Evolutionary conservation across 2,888 invertebrate species (phyloP).

Genomic region (Amiota minor): DNA sequence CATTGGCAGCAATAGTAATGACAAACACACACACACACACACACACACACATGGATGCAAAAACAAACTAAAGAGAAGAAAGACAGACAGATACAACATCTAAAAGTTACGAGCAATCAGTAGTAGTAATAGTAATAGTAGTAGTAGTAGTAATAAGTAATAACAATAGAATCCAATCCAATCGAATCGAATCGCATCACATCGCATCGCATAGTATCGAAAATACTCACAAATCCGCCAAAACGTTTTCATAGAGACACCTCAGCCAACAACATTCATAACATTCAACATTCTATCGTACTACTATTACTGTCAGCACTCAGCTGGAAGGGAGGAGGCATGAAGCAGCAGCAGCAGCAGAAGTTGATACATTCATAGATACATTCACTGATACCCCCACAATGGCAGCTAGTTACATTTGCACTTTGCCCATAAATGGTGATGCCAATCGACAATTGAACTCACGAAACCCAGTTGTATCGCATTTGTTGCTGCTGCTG

Average conservation of each 20-base stretch:
- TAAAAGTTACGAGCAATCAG: slow-evolving; percentile 4
- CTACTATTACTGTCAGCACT: too few relatives aligned
- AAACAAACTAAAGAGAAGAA: neutral
- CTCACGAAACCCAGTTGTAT: slow-evolving; percentile 16
- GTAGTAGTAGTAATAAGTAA: slow-evolving; percentile 27
- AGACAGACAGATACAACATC: neutral
- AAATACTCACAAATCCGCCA: neutral
- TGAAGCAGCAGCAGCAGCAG: slow-evolving; percentile 28
- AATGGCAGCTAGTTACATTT: slow-evolving; percentile 39
- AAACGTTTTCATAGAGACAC: too few relatives aligned
- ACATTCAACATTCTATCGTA: too few relatives aligned
- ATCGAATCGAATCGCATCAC: slow-evolving; percentile 46
- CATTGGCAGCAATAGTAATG: slow-evolving; percentile 14
- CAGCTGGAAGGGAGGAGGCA: too few relatives aligned
- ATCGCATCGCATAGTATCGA: slow-evolving; percentile 1
- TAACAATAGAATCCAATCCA: slow-evolving; percentile 56
- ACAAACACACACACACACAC: slow-evolving; percentile 46
- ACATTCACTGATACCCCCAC: slow-evolving; percentile 45
- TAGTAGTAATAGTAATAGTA: neutral
- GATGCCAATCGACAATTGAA: slow-evolving; percentile 51
- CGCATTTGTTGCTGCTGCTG: neutral
- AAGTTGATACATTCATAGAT: slow-evolving; percentile 37
- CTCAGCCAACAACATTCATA: too few relatives aligned
- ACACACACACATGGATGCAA: neutral
- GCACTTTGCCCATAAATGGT: slow-evolving; percentile 64